These are phyloP conservation scores for Carassius auratus DNA, from an alignment of 2,113 vertebrate species.

Conservation along the genomic window DNA sequence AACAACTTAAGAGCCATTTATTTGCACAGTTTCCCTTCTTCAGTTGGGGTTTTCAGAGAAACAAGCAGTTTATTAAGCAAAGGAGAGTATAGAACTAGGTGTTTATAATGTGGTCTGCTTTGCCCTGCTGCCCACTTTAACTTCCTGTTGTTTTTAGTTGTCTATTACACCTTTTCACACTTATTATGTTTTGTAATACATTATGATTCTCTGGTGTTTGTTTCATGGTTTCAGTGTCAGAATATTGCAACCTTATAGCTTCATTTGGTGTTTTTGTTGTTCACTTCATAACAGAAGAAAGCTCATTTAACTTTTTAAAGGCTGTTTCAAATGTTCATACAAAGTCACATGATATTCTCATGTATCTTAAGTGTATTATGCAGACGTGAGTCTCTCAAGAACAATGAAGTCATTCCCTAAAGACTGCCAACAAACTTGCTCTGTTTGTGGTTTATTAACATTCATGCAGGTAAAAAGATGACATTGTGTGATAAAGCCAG, in stretches of 20 bases:
- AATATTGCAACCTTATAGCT: neutral
- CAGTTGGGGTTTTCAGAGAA: neutral
- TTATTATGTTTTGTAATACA: neutral
- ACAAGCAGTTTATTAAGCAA: neutral
- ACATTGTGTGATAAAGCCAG: neutral
- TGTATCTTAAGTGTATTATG: neutral
- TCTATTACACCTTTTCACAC: neutral
- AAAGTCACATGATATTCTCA: neutral
- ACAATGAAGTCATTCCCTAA: neutral
- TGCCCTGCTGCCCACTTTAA: slow-evolving; percentile 9
- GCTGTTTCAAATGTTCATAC: neutral
- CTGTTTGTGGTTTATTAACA: slow-evolving; percentile 1
- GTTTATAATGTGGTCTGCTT: neutral
- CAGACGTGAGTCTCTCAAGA: neutral
- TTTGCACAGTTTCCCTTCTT: neutral
- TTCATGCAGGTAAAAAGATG: neutral
- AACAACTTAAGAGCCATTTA: neutral
- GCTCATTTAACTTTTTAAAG: neutral
- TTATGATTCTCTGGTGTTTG: neutral
- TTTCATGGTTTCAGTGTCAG: neutral
- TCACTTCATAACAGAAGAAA: neutral
- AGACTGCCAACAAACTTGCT: neutral
- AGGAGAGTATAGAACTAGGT: neutral
- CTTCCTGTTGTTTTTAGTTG: slow-evolving; percentile 5
- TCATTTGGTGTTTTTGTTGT: neutral